Evolutionary conservation across 2,113 vertebrate species (phyloP), one percentile per base, ranked within the genome.

Genomic region (Piliocolobus tephrosceles): DNA sequence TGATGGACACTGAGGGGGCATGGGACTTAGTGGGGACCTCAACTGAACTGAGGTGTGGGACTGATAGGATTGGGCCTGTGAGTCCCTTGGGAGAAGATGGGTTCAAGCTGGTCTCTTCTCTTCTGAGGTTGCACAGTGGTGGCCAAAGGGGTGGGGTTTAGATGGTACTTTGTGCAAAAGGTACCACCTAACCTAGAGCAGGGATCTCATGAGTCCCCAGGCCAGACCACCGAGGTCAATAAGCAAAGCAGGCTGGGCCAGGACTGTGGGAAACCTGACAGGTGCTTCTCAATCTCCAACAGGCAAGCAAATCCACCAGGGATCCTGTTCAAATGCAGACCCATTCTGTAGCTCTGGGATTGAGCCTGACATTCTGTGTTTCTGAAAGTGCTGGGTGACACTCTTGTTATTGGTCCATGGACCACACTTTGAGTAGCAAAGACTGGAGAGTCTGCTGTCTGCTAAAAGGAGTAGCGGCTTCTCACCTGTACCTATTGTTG

Each of bases 1-100:
- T 61, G 25, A 66, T 3, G 13, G 22, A 40, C 50, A 61, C 0
- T 0, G 0, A 73, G 23, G 2, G 10, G 8, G 0, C 7, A 79
- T 18, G 43, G 43, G 66, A 8, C 88, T 55, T 32, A n/a, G 17
- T 40, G 20, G 68, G 40, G 35, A 68, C 50, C 18, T 14, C 23
- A 32, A 43, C 4, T 12, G 35, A 68, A n/a, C 4, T 78, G 58
- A 73, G 6, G 5, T 25, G 8, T 23, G 20, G 80, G 9, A 4
- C 14, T n/a, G 17, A 16, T 20, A 11, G 73, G 76, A 61, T 13
- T 55, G 72, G 55, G 20, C 5, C 18, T 0, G 6, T 2, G 18
- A 32, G 27, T 68, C 55, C 88, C 11, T 73, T 45, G 22, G 58
- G 73, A 91, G 61, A 18, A 91, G 22, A 20, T 27, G 38, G 10